Conservation (phyloP, 2,113 vertebrate genomes). For the Riparia riparia region DNA sequence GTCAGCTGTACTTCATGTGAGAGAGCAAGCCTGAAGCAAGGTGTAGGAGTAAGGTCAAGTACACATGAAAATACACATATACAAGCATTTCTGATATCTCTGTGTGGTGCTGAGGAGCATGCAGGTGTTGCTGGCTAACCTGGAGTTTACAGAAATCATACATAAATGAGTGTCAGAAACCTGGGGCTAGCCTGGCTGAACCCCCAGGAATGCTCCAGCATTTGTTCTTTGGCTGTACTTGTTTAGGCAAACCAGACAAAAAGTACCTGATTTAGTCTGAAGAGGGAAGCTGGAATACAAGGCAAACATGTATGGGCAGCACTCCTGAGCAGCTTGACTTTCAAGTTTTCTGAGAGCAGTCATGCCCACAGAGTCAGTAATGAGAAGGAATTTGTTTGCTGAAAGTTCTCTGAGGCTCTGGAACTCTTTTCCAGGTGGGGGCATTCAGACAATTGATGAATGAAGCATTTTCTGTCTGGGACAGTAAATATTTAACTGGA, state of each 20-base stretch:
- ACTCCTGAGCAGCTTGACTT: conserved; percentile 63
- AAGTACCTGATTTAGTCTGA: conserved; percentile 62
- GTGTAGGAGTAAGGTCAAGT: background rate
- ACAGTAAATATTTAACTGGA: conserved; percentile 54
- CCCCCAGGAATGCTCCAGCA: background rate
- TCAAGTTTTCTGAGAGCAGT: conserved; percentile 73
- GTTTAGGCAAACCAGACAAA: conserved; percentile 68
- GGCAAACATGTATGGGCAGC: conserved; percentile 74
- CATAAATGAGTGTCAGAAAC: background rate
- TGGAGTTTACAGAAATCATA: background rate
- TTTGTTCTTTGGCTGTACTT: conserved; percentile 21
- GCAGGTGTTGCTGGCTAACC: background rate
- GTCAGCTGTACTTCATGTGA: background rate
- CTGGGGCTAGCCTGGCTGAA: background rate
- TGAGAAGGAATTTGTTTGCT: conserved; percentile 77
- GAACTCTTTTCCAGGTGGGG: conserved; percentile 72
- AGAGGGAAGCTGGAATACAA: conserved; percentile 61
- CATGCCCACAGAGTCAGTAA: conserved; percentile 48
- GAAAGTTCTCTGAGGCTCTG: conserved; percentile 73
- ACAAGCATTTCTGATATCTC: background rate
- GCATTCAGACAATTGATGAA: conserved; percentile 46
- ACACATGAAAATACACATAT: background rate
- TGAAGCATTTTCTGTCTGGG: conserved; percentile 23
- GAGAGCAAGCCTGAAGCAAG: background rate
- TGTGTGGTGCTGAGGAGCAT: background rate